Evolutionary conservation across 2,113 vertebrate genomes (phyloP).

Genomic region (Diadophis punctatus): DNA sequence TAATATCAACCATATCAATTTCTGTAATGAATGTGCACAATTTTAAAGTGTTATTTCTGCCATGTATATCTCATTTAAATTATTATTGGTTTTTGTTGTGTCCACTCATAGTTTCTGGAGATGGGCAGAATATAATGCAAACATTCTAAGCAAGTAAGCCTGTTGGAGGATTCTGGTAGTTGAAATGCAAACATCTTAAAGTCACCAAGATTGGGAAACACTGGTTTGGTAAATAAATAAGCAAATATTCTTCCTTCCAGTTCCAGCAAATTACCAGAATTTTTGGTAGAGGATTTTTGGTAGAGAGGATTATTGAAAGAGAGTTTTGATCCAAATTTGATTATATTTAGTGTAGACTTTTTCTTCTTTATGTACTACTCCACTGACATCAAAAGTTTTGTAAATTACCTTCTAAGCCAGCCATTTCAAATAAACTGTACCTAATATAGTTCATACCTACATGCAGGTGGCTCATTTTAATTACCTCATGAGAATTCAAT

Average conservation of each 20-base stretch:
- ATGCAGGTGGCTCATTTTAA: background rate
- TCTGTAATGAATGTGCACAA: background rate
- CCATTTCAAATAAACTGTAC: background rate
- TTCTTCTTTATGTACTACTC: background rate
- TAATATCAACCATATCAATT: background rate
- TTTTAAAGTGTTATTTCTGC: background rate
- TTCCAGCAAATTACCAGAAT: background rate
- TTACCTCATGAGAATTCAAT: background rate
- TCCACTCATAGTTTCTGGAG: background rate
- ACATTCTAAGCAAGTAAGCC: background rate
- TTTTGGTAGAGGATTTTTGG: too few species aligned
- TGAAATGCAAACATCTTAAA: background rate
- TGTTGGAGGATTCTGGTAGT: background rate
- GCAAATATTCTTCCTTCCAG: background rate
- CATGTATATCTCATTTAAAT: background rate
- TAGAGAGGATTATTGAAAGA: background rate
- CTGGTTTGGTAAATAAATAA: background rate
- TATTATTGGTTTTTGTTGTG: background rate
- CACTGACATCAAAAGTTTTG: background rate
- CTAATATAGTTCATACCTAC: background rate
- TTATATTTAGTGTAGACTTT: background rate
- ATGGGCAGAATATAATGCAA: background rate
- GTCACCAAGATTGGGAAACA: background rate
- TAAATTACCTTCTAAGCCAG: background rate
- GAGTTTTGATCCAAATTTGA: background rate